These are phyloP conservation scores for Microctonus brassicae DNA, from an alignment of 2,888 invertebrate species.

Conservation along the genomic window DNA sequence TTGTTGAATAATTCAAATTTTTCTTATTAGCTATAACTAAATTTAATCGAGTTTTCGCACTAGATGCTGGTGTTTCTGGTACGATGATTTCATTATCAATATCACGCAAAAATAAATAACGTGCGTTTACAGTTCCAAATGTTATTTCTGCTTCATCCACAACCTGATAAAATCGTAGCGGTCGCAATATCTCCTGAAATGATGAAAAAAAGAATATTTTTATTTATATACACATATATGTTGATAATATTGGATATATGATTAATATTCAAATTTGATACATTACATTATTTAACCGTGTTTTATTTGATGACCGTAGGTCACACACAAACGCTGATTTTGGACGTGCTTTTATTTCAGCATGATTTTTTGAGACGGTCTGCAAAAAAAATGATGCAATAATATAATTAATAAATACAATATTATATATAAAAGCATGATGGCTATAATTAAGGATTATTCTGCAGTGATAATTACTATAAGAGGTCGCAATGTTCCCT, in stretches of 20 bases:
- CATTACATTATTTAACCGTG: constrained; percentile 70
- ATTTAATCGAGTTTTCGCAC: not conserved
- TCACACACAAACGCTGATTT: constrained; percentile 69
- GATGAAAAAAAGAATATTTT: no score
- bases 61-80: constrained; percentile 47
- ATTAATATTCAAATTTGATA: constrained; percentile 24
- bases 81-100: constrained; percentile 28
- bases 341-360: constrained; percentile 69
- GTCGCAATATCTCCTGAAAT: constrained; percentile 56
- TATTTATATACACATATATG: constrained; percentile 1
- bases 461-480: not conserved
- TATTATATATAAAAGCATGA: constrained; percentile 1
- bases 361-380: constrained; percentile 71
- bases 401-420: constrained; percentile 20
- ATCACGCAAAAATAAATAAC: constrained; percentile 5
- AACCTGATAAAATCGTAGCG: constrained; percentile 59
- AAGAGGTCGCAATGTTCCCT: not conserved
- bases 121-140: constrained; percentile 57
- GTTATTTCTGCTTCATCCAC: constrained; percentile 55
- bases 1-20: constrained; percentile 17
- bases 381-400: constrained; percentile 48
- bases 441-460: not conserved
- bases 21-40: not conserved
- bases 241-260: not conserved
- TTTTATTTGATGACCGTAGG: constrained; percentile 70